Evolutionary conservation across 2,888 invertebrate species (phyloP), one percentile per base, ranked within the genome.

Genomic region (Noctua pronuba): DNA sequence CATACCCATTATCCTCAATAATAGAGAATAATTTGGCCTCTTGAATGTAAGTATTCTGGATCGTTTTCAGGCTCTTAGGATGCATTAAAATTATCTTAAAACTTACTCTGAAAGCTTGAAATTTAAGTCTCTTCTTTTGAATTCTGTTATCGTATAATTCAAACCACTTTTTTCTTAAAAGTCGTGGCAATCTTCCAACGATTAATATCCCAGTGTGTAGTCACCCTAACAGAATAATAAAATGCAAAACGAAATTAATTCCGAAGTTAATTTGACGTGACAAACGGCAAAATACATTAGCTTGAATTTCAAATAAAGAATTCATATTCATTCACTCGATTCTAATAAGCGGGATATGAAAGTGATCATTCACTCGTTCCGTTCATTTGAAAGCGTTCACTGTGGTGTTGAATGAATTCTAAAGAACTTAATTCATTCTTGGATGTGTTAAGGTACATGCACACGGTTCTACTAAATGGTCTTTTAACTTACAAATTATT

Each of bases 311-410:
- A 85, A 85, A 88, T 84, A 88, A 84, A 86, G 83, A 88, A 86
- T 89, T 86, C 86, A 82, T 86, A 84, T 85, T 82, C 84, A 86
- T 82, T 88, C 87, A 85, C 77, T 84, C 78, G 73, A 81, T 84
- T 84, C 82, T 88, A 84, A 88, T 89, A 89, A 87, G 84, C 68
- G 82, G 77, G 80, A 77, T 88, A 87, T 89, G 88, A 88, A 88
- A 82, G 88, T 80, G 78, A 89, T 89, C 88, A 84, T 77, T 89
- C 89, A 88, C 74, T 88, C 76, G 79, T 87, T 87, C 83, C 80
- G 76, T 88, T 87, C 85, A 85, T 85, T 88, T 78, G 74, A 86
- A 88, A 83, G 65, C 85, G 72, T 76, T 79, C 73, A 68, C 77
- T 79, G 73, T 69, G 79, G 77, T 81, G 86, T 81, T 82, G 73